phyloP scores from a whole-genome alignment of 2,797 vertebrate species.

The Ctenopoma multispine region DNA sequence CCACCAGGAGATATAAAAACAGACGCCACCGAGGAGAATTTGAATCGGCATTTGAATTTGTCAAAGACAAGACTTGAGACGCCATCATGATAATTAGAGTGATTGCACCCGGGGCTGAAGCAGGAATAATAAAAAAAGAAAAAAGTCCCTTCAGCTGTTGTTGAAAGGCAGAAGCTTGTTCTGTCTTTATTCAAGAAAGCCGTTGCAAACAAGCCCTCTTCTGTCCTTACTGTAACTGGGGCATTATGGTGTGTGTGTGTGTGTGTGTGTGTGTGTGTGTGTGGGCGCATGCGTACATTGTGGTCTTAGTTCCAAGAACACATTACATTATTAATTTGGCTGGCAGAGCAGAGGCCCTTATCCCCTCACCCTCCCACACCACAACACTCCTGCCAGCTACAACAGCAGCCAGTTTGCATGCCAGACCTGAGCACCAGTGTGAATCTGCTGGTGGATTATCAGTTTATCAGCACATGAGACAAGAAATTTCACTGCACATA shows the following conservation, averaged over 20 bases:
- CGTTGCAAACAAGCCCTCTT: conserved; percentile 42
- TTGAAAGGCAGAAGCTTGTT: conserved; percentile 47
- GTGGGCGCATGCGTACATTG: conserved; percentile 61
- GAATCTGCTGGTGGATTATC: conserved; percentile 69
- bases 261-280: conserved; percentile 45
- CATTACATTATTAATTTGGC: conserved; percentile 85
- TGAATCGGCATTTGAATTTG: conserved; percentile 82
- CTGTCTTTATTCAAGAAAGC: conserved; percentile 31
- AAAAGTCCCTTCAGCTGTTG: conserved; percentile 15
- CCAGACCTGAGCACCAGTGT: conserved; percentile 56
- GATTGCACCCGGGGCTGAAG: conserved; percentile 11
- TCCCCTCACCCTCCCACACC: conserved; percentile 76
- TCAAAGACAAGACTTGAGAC: conserved; percentile 66
- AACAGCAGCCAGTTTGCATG: conserved; percentile 74
- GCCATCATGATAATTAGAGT: conserved; percentile 42
- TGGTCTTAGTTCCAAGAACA: conserved; percentile 80
- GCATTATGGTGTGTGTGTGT: conserved; percentile 58
- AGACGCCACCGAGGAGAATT: conserved; percentile 65
- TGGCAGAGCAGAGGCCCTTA: conserved; percentile 77
- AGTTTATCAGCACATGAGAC: conserved; percentile 62
- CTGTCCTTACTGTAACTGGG: conserved; percentile 71
- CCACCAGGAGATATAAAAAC: conserved; percentile 74
- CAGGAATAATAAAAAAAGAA: conserved; percentile 2
- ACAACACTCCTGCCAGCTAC: conserved; percentile 61
- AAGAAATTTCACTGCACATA: conserved; percentile 59